These are phyloP conservation scores for Piaya cayana DNA, from an alignment of 2,113 vertebrate genomes.

Conservation along the genomic window DNA sequence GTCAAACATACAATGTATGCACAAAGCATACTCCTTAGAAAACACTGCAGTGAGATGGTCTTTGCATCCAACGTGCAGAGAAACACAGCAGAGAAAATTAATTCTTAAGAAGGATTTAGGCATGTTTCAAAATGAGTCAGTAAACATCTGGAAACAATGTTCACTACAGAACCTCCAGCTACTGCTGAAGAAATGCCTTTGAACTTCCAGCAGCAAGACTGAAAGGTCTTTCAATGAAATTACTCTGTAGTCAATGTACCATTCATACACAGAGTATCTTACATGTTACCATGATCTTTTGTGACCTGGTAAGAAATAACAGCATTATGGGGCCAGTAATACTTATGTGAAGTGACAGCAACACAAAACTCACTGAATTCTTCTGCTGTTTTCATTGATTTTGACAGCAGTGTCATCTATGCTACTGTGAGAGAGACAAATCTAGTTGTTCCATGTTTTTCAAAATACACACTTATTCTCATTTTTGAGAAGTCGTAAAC, in stretches of 20 bases:
- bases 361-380: conserved; percentile 2
- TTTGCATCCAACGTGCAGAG: background rate
- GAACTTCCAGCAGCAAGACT: background rate
- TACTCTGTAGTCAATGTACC: background rate
- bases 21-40: background rate
- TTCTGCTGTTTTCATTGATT: conserved; percentile 32
- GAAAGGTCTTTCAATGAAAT: background rate
- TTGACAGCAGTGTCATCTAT: conserved; percentile 40
- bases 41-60: background rate
- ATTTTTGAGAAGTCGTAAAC: background rate
- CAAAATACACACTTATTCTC: conserved; percentile 27
- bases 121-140: background rate
- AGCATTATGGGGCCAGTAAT: conserved; percentile 14
- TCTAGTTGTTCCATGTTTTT: background rate
- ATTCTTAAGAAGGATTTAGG: background rate
- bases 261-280: background rate
- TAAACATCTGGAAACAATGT: background rate
- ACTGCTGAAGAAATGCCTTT: background rate
- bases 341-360: conserved; percentile 42
- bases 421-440: background rate
- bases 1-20: background rate
- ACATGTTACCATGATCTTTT: background rate
- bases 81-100: background rate
- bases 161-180: background rate
- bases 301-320: conserved; percentile 30